These are phyloP conservation scores for Epistrophe eligans DNA, from an alignment of 2,888 invertebrate species.

Conservation along the genomic window DNA sequence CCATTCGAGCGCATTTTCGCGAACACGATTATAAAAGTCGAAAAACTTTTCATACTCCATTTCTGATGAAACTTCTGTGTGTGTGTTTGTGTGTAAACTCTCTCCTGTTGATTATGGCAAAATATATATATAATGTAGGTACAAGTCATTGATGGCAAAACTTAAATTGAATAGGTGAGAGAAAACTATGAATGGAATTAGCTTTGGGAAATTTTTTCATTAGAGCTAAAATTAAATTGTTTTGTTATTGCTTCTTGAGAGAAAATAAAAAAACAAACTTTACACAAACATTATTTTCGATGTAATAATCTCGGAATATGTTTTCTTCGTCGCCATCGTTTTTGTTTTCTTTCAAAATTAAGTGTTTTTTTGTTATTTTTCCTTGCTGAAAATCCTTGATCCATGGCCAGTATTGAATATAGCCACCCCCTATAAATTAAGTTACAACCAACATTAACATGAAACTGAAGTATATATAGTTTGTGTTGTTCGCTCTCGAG, in stretches of 20 bases:
- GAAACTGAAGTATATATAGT: conserved; percentile 13
- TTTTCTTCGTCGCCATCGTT: conserved; percentile 22
- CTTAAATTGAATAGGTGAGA: conserved; percentile 73
- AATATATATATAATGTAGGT: not conserved
- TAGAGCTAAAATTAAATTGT: conserved; percentile 42
- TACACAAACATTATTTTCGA: not conserved
- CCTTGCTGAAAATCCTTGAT: conserved; percentile 8
- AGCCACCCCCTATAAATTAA: conserved; percentile 61
- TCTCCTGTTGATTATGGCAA: conserved; percentile 1
- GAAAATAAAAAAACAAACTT: not conserved
- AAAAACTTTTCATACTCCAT: conserved; percentile 70
- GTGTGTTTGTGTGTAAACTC: no score
- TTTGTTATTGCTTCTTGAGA: conserved; percentile 53
- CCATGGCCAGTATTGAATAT: not conserved
- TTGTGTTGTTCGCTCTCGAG: conserved; percentile 10
- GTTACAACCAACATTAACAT: conserved; percentile 67
- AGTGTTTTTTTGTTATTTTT: not conserved
- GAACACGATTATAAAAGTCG: conserved; percentile 65
- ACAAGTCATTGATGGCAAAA: conserved; percentile 56
- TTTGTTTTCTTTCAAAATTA: conserved; percentile 1
- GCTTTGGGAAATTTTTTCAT: conserved; percentile 11
- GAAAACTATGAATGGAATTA: conserved; percentile 54
- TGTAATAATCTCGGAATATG: conserved; percentile 46
- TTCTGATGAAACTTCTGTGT: conserved; percentile 48
- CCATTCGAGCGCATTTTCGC: conserved; percentile 66